These are phyloP conservation scores for Paradisaea rubra DNA, from an alignment of 2,113 vertebrate genomes.

Conservation along the genomic window DNA sequence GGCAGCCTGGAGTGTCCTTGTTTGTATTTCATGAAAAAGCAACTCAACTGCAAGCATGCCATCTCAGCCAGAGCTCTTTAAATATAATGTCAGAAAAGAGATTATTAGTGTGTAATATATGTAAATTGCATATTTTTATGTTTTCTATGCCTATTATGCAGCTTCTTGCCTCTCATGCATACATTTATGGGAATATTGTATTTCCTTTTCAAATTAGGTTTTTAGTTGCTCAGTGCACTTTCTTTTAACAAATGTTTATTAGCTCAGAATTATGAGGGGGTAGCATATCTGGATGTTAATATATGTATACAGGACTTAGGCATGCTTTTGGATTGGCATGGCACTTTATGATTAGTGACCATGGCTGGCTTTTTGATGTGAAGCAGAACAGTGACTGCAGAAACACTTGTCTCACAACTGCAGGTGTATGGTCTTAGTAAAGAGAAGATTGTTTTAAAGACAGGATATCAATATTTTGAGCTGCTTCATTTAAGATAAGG, in stretches of 20 bases:
- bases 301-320: background rate
- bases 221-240: conserved; percentile 52
- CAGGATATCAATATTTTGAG: conserved; percentile 20
- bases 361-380: background rate
- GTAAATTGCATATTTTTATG: conserved; percentile 74
- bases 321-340: background rate
- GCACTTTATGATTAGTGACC: background rate
- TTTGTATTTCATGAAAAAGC: conserved; percentile 36
- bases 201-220: conserved; percentile 68
- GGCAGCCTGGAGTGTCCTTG: conserved; percentile 15
- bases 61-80: conserved; percentile 54
- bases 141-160: conserved; percentile 66
- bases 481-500: conserved; percentile 5
- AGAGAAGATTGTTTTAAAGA: background rate
- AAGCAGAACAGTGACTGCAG: background rate
- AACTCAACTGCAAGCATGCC: background rate
- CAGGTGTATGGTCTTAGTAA: background rate
- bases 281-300: conserved; percentile 21
- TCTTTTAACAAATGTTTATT: conserved; percentile 60
- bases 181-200: conserved; percentile 55
- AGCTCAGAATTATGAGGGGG: conserved; percentile 47
- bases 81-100: conserved; percentile 57
- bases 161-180: conserved; percentile 64
- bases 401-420: background rate
- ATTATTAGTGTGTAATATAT: conserved; percentile 78